These are phyloP conservation scores for Drosophila ochracea DNA, from an alignment of 2,888 invertebrate genomes.

Conservation along the genomic window DNA sequence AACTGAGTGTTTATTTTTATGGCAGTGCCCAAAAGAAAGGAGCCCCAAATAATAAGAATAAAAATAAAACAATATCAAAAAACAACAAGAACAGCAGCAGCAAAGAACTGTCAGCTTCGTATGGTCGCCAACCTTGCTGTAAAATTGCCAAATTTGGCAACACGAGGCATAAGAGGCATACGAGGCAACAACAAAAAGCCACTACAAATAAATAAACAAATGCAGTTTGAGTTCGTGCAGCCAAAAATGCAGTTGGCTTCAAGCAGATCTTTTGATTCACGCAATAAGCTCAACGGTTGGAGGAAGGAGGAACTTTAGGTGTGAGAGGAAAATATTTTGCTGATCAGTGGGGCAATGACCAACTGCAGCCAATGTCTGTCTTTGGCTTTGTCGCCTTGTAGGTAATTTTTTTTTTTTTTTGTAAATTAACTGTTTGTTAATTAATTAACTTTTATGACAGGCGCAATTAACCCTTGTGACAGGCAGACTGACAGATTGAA, in stretches of 20 bases:
- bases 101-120: conserved; percentile 44
- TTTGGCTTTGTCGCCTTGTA: neutral
- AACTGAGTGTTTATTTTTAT: conserved; percentile 62
- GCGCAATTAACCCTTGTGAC: conserved; percentile 57
- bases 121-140: conserved; percentile 40
- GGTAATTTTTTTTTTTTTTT: conserved; percentile 2
- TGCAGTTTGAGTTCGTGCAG: conserved; percentile 49
- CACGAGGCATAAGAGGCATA: conserved; percentile 28
- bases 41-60: conserved; percentile 31
- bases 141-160: conserved; percentile 63
- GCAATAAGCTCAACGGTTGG: conserved; percentile 26
- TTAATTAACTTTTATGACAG: conserved; percentile 59
- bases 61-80: conserved; percentile 15
- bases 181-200: conserved; percentile 20
- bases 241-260: conserved; percentile 25
- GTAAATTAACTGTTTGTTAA: conserved; percentile 27
- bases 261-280: conserved; percentile 51
- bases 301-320: neutral
- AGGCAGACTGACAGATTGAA: conserved; percentile 16
- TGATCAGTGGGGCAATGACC: conserved; percentile 14
- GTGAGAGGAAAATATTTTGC: neutral
- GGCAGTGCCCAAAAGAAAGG: conserved; percentile 34
- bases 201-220: conserved; percentile 76
- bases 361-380: conserved; percentile 46
- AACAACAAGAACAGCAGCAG: conserved; percentile 24